Base-by-base conservation (phyloP, 2,888 invertebrate genomes). In the Pediacus dermestoides region DNA sequence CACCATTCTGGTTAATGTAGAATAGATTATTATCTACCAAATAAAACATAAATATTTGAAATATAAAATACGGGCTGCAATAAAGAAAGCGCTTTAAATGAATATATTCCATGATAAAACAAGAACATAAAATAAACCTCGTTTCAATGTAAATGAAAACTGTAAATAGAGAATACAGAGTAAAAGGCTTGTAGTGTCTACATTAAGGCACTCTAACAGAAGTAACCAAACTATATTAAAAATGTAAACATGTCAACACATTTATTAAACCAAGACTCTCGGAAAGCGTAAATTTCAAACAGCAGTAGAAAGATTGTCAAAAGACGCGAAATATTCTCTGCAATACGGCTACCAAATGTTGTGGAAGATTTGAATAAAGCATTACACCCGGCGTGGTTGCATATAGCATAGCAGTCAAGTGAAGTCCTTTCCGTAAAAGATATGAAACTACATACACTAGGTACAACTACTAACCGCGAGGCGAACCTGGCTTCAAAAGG, bases 321-420 rank as follows among this genome's bases (percentile, higher is more conserved):
- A 18, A 18, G 21, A 7, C n/a, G 21, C n/a, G 6, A 18, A n/a
- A 18, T 18, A n/a, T n/a, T 18, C 6, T 6, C 21, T 18, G 21
- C 21, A 18, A 18, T 18, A 18, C 21, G 21, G 6, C n/a, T 18
- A 18, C 21, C 21, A 18, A 18, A 18, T 18, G 21, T 18, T 18
- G 21, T 18, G 21, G 21, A 18, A 18, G 21, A 18, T 18, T 18
- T 18, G 21, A 18, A 18, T 18, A 18, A 18, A 18, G 21, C 21
- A 18, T 18, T 18, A 18, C 21, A 18, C 21, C n/a, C n/a, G n/a
- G n/a, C 21, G 21, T 18, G 21, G 21, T 18, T 18, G 21, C 21
- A 18, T 6, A 7, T n/a, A n/a, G n/a, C n/a, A n/a, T n/a, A n/a
- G n/a, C 6, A 18, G 21, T 18, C 21, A 18, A 18, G n/a, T 18